A percentile compares a stretch with the other conserved stretches of the same genome.
These are phyloP conservation scores for Cercopithecus diana DNA, from an alignment of 2,797 vertebrate genomes.

Conservation along the genomic window DNA sequence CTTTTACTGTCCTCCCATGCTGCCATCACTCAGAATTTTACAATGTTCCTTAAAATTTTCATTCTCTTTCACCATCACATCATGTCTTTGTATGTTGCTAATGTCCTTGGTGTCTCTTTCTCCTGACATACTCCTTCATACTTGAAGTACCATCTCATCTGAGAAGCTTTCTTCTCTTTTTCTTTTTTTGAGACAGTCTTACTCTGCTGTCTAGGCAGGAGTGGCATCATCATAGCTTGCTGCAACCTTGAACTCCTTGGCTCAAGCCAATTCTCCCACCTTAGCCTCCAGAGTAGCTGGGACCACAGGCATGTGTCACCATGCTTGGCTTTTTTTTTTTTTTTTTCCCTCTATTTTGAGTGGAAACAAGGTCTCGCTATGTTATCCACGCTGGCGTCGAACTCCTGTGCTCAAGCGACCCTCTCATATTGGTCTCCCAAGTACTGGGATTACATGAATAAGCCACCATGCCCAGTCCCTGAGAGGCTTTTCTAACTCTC, in stretches of 20 bases:
- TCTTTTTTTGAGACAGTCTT: background rate
- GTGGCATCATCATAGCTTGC: background rate
- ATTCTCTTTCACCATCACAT: background rate
- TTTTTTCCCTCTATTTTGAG: background rate
- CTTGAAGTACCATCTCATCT: constrained; percentile 21
- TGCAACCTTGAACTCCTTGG: background rate
- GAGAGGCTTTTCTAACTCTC: background rate
- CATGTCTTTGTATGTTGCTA: background rate
- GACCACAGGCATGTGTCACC: background rate
- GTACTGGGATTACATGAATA: background rate
- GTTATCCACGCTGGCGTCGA: background rate
- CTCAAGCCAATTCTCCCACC: background rate
- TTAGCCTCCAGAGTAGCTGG: background rate
- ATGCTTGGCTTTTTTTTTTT: background rate
- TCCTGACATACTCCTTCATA: background rate
- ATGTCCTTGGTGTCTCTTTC: background rate
- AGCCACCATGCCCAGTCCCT: background rate
- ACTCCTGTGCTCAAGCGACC: background rate
- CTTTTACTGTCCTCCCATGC: background rate
- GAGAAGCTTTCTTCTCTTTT: background rate
- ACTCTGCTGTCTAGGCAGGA: background rate
- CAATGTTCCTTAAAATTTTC: background rate
- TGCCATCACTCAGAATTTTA: constrained; percentile 21
- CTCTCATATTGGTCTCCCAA: background rate
- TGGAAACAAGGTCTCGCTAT: background rate